phyloP scores from a whole-genome alignment of 2,113 vertebrate genomes.

The Paedocypris sp. region DNA sequence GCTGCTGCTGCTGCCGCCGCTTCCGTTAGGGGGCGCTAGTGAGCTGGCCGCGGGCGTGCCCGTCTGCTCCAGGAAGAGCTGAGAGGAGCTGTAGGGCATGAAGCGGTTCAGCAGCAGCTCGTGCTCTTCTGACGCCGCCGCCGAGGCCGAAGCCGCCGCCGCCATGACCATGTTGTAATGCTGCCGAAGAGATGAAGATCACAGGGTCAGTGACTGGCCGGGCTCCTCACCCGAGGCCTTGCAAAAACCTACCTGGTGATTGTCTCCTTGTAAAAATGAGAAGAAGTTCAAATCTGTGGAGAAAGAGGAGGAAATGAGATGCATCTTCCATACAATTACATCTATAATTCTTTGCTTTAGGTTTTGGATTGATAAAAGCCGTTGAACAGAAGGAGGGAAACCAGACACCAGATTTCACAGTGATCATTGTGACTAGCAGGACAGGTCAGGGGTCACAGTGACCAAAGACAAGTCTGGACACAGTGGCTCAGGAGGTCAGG shows the following conservation, averaged over 20 bases:
- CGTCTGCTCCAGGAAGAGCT: slow-evolving; percentile 87
- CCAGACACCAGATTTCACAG: too few species aligned
- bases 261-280: slow-evolving; percentile 96
- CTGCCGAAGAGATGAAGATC: slow-evolving; percentile 44
- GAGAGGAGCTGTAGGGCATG: slow-evolving; percentile 86
- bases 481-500: too few species aligned
- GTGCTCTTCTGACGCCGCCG: slow-evolving; percentile 77
- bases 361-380: too few species aligned
- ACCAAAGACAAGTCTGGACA: too few species aligned
- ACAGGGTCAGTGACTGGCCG: too few species aligned
- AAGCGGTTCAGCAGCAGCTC: slow-evolving; percentile 86
- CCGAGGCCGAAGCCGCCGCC: slow-evolving; percentile 71
- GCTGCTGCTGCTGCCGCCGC: slow-evolving; percentile 70
- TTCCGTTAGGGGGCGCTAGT: slow-evolving; percentile 73
- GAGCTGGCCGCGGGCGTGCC: slow-evolving; percentile 71
- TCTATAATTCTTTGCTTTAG: too few species aligned
- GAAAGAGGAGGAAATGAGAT: slow-evolving; percentile 32
- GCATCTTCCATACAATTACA: too few species aligned
- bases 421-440: too few species aligned
- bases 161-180: slow-evolving; percentile 96
- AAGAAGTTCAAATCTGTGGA: slow-evolving; percentile 90
- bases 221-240: too few species aligned
- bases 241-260: slow-evolving; percentile 90
- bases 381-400: too few species aligned
- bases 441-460: too few species aligned